A percentile compares a stretch with the other conserved stretches of the same genome.
phyloP scores from a whole-genome alignment of 2,797 vertebrate species.

The Lates japonicus region DNA sequence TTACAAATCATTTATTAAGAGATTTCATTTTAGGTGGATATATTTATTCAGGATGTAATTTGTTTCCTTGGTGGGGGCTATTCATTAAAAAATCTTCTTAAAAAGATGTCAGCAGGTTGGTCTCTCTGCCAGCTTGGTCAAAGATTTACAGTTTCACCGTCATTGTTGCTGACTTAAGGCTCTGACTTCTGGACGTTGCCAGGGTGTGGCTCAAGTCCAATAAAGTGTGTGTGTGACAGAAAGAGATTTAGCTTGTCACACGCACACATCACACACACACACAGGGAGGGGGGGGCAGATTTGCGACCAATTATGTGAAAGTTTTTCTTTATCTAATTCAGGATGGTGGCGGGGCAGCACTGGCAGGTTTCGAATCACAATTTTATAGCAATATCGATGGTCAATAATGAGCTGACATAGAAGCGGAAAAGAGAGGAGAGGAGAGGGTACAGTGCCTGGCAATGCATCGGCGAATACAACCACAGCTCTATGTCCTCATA shows the following conservation, averaged over 20 bases:
- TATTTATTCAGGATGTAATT: constrained; percentile 65
- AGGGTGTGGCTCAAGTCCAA: constrained; percentile 61
- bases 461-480: constrained; percentile 69
- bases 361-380: constrained; percentile 63
- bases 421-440: constrained; percentile 40
- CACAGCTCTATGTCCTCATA: constrained; percentile 63
- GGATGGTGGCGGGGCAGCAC: too few relatives aligned
- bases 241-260: too few relatives aligned
- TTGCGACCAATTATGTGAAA: constrained; percentile 61
- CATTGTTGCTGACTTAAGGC: constrained; percentile 67
- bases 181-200: constrained; percentile 68
- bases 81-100: constrained; percentile 67
- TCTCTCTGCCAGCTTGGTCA: constrained; percentile 50
- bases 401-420: constrained; percentile 80
- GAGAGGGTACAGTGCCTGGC: constrained; percentile 36
- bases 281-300: neutral
- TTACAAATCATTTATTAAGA: constrained; percentile 69
- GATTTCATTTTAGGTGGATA: constrained; percentile 64
- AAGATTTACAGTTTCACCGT: constrained; percentile 67
- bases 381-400: constrained; percentile 68
- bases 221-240: constrained; percentile 10
- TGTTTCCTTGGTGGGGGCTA: constrained; percentile 49
- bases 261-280: neutral
- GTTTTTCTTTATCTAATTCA: constrained; percentile 65
- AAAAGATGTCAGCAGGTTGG: constrained; percentile 59